These are phyloP conservation scores for Xylocampa areola DNA, from an alignment of 2,888 invertebrate genomes.

Conservation along the genomic window DNA sequence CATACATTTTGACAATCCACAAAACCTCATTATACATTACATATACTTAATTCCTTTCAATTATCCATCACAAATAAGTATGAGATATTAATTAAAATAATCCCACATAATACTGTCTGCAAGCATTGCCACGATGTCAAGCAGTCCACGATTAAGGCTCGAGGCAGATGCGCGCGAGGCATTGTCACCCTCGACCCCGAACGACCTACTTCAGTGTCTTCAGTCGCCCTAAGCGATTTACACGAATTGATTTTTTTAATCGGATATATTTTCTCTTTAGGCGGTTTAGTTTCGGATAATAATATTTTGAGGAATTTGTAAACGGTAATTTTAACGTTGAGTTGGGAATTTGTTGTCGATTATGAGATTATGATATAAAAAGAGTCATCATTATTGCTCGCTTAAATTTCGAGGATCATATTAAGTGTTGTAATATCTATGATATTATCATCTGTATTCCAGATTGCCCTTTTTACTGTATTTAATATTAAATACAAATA, in stretches of 20 bases:
- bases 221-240: constrained; percentile 64
- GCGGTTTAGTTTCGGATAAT: constrained; percentile 2
- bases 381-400: too few relatives aligned
- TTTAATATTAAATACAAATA: too few relatives aligned
- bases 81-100: constrained; percentile 40
- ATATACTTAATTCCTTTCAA: neutral
- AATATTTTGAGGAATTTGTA: neutral
- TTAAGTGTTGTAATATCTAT: too few relatives aligned
- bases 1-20: neutral
- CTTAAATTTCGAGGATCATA: too few relatives aligned
- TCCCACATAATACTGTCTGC: constrained; percentile 29
- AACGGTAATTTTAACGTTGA: neutral
- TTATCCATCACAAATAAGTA: constrained; percentile 8
- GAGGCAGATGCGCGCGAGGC: constrained; percentile 71
- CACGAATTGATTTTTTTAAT: constrained; percentile 58
- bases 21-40: too few relatives aligned
- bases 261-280: constrained; percentile 5
- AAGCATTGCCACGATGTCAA: constrained; percentile 58
- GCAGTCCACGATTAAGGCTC: constrained; percentile 62
- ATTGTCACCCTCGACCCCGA: constrained; percentile 70
- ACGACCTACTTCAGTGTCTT: constrained; percentile 75
- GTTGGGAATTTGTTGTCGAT: neutral
- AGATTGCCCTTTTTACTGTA: too few relatives aligned
- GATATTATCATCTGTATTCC: too few relatives aligned
- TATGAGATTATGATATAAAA: too few relatives aligned